Base-by-base conservation (phyloP, 2,113 vertebrate genomes). In the Neoarius graeffei region DNA sequence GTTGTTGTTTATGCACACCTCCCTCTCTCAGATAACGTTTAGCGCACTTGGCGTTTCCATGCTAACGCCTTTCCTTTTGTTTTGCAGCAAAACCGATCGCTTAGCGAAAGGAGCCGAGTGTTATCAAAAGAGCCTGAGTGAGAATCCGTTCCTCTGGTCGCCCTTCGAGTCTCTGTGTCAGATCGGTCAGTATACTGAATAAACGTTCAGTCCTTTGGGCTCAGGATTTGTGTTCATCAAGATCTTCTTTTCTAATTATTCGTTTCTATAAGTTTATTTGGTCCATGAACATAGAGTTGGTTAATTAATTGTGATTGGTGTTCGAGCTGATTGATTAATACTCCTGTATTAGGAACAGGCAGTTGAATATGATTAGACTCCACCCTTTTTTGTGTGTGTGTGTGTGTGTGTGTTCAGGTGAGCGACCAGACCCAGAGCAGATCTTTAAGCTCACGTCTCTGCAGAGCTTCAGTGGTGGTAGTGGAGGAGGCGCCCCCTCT, bases 91-190 rank as follows among this genome's bases (percentile, higher is more conserved):
- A 94, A 98, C 97, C 90, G 97, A 98, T 92, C 95, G 97, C 89
- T 95, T 97, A 94, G 96, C 97, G 93, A 99, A 98, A 97, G 98
- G 98, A 93, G 97, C 98, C 4, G 98, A 99, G 95, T 99, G 98
- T 96, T 99, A 98, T 95, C 98, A 98, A 96, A 98, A 95, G 95
- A 99, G 98, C 97, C 96, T 99, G 95, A 97, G 95, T 92, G 96
- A 99, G 94, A 99, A 99, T 93, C 98, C 98, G 87, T 99, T 99
- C 92, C 96, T 99, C 90, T 99, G 98, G 98, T 98, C 97, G 76
- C 97, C 98, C 23, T 99, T 99, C 93, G 98, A 99, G 93, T 97
- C 97, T 15, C 95, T 99, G 64, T 99, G 98, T 96, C 98, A 99
- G 95, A 97, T 99, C 94, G 98, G 98, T 99, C 95, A 94, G 56